Evolutionary conservation across 2,797 vertebrate genomes (phyloP).

Genomic region (Ataeniobius toweri): DNA sequence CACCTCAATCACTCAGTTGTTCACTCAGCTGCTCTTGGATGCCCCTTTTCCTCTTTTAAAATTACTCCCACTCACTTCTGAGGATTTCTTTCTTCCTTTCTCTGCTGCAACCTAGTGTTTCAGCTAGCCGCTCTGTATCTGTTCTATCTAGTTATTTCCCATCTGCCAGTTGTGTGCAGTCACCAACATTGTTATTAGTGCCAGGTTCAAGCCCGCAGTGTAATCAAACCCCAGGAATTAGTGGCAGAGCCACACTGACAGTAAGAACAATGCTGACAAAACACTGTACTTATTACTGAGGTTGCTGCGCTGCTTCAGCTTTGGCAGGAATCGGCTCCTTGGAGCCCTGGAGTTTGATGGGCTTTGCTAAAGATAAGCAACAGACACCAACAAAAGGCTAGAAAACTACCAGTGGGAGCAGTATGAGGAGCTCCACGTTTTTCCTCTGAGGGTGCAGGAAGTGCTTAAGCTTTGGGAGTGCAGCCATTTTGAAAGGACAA

Average conservation of each 20-base stretch:
- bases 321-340: slow-evolving; percentile 52
- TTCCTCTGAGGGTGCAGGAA: slow-evolving; percentile 51
- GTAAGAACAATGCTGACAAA: slow-evolving; percentile 50
- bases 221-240: slow-evolving; percentile 72
- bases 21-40: slow-evolving; percentile 6
- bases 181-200: slow-evolving; percentile 69
- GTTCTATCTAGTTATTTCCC: slow-evolving; percentile 47
- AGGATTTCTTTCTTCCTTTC: slow-evolving; percentile 16
- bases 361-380: slow-evolving; percentile 52
- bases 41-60: slow-evolving; percentile 19
- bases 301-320: slow-evolving; percentile 52
- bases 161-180: slow-evolving; percentile 44
- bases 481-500: slow-evolving; percentile 59
- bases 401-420: slow-evolving; percentile 39
- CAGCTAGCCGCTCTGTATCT: slow-evolving; percentile 39
- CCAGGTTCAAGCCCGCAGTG: slow-evolving; percentile 51
- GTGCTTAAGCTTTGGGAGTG: slow-evolving; percentile 53
- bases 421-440: slow-evolving; percentile 31
- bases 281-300: slow-evolving; percentile 58
- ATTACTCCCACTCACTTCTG: slow-evolving; percentile 28
- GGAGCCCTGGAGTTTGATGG: slow-evolving; percentile 51
- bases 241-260: slow-evolving; percentile 57
- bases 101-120: slow-evolving; percentile 14
- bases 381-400: slow-evolving; percentile 45
- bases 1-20: slow-evolving; percentile 27